These are phyloP conservation scores for Acanthococcus lagerstroemiae DNA, from an alignment of 2,888 invertebrate species.

Conservation along the genomic window DNA sequence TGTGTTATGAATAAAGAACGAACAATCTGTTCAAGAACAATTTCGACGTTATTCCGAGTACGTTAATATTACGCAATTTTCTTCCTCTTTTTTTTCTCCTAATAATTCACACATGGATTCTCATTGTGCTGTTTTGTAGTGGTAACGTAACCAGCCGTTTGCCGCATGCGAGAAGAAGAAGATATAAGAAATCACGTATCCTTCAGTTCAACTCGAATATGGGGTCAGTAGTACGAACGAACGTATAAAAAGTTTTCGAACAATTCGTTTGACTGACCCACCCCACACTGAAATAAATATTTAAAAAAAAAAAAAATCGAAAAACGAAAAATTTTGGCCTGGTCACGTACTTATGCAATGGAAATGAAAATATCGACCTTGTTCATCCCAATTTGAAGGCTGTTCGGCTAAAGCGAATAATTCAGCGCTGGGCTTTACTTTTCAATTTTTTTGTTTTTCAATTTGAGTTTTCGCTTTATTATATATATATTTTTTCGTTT, in stretches of 20 bases:
- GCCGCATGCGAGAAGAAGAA: conserved; percentile 48
- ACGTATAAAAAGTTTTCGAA: conserved; percentile 27
- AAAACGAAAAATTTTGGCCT: no score
- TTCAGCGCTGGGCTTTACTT: no score
- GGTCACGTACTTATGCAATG: not conserved
- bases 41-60: no score
- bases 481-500: no score
- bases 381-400: no score
- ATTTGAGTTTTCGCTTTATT: no score
- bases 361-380: no score
- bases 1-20: no score
- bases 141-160: conserved; percentile 28
- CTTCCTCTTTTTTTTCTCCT: not conserved
- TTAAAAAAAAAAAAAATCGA: not conserved
- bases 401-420: no score
- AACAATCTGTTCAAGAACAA: no score
- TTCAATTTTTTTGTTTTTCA: no score
- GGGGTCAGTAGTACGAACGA: conserved; percentile 87
- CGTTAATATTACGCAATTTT: not conserved
- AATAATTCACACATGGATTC: conserved; percentile 8
- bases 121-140: conserved; percentile 22
- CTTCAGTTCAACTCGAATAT: conserved; percentile 79
- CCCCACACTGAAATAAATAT: not conserved
- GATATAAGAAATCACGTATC: conserved; percentile 81
- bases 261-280: conserved; percentile 25